Base-by-base conservation (phyloP, 2,113 vertebrate genomes). In the Megatriorchis doriae region DNA sequence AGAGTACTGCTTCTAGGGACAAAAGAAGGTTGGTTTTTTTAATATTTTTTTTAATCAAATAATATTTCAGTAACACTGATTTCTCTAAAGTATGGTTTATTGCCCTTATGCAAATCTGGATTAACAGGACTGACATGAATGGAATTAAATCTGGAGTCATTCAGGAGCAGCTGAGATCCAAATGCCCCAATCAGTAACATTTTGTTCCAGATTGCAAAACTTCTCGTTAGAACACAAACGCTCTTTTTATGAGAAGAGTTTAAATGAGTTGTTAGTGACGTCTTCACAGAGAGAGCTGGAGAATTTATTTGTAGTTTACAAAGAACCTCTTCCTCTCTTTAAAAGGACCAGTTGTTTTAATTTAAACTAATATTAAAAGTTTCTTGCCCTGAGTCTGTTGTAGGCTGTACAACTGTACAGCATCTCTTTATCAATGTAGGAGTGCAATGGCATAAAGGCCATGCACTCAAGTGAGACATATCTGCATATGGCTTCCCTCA, bases 141-240 rank as follows among this genome's bases (percentile, higher is more conserved):
- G 42, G 83, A 94, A 90, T 91, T 94, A 90, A 96, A 56, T 95
- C 95, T 97, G 95, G 94, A 97, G 89, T 86, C 96, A 73, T 74
- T 96, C 90, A 80, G 66, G 55, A 97, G 86, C 86, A 93, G 94
- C 86, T 62, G 78, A 95, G 90, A 95, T 90, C 95, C 96, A 50
- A 70, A 93, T 84, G 82, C 81, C 77, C 62, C 58, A 52, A 85
- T 81, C 67, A 66, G 81, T 80, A 90, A 87, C 92, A 97, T 90
- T 96, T 88, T 88, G 67, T 91, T 81, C 81, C 82, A 63, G 59
- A 95, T 81, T 97, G 88, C 82, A 55, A 81, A 78, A 78, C 90
- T 79, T 75, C 81, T 84, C 70, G 26, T 32, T 48, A 79, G 83
- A 90, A 81, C 77, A 68, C 77, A 95, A 95, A 90, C 32, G 53